phyloP scores from a whole-genome alignment of 1,140 invertebrate genomes.

The Acyrthosiphon pisum region DNA sequence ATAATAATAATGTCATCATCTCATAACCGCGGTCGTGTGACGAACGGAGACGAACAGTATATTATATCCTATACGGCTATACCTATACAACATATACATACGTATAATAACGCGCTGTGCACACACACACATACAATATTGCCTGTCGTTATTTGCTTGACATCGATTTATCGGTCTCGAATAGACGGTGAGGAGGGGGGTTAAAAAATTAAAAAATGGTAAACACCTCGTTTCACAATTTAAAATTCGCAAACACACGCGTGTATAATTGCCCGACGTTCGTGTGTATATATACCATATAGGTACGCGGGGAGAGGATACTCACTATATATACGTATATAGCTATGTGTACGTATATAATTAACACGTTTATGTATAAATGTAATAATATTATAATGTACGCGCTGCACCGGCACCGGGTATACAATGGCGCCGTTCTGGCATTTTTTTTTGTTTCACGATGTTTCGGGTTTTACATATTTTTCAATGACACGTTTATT shows the following conservation, averaged over 20 bases:
- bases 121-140: not conserved
- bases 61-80: not conserved
- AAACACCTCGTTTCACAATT: constrained; percentile 53
- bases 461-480: not conserved
- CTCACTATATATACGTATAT: no score
- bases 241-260: constrained; percentile 50
- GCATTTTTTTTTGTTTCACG: not conserved
- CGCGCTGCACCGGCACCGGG: not conserved
- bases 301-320: not conserved
- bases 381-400: not conserved
- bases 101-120: not conserved
- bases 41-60: not conserved
- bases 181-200: no score
- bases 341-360: not conserved
- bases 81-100: not conserved
- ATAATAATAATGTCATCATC: not conserved
- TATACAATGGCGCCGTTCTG: not conserved
- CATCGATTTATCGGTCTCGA: constrained; percentile 28
- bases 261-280: constrained; percentile 23
- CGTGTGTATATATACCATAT: no score
- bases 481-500: constrained; percentile 13
- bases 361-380: constrained; percentile 12
- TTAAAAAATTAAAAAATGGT: not conserved
- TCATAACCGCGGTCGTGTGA: not conserved
- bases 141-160: constrained; percentile 10